These are phyloP conservation scores for Hyperoplus immaculatus DNA, from an alignment of 2,797 vertebrate species.

Conservation along the genomic window DNA sequence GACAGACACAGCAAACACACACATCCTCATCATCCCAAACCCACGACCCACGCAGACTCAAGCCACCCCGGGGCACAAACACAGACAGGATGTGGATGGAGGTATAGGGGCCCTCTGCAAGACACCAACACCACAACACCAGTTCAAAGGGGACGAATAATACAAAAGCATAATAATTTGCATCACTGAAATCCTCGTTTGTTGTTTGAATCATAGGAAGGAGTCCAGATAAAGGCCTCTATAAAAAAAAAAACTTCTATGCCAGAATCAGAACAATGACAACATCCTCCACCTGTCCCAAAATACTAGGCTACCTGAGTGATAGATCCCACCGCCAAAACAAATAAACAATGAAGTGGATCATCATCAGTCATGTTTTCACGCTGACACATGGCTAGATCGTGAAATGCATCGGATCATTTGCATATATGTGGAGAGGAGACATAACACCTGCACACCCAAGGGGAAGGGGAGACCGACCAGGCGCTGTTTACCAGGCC, in stretches of 20 bases:
- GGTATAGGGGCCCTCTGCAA: slow-evolving; percentile 65
- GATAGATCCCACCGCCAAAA: not conserved
- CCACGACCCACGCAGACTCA: slow-evolving; percentile 38
- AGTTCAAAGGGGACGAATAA: not conserved
- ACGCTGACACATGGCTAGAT: slow-evolving; percentile 6
- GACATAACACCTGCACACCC: slow-evolving; percentile 24
- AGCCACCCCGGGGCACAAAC: slow-evolving; percentile 67
- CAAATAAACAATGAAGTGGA: not conserved
- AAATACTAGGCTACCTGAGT: not conserved
- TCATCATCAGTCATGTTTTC: slow-evolving; percentile 6
- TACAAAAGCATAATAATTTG: not conserved
- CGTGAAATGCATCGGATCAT: not conserved
- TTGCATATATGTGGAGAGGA: not conserved
- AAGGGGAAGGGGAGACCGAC: not conserved
- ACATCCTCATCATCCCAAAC: slow-evolving; percentile 24
- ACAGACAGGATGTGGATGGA: slow-evolving; percentile 66
- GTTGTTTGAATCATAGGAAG: not conserved
- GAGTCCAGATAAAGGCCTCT: not conserved
- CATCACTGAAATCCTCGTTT: not conserved
- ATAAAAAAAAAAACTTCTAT: not conserved
- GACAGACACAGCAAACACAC: not conserved
- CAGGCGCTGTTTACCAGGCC: slow-evolving; percentile 47
- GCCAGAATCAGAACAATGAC: slow-evolving; percentile 17
- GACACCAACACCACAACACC: slow-evolving; percentile 59
- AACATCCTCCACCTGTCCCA: slow-evolving; percentile 14